Percentiles rank a stretch among this genome's conserved stretches.
Evolutionary conservation across 2,113 vertebrate species (phyloP).

Genomic region (Oenanthe oenanthe): DNA sequence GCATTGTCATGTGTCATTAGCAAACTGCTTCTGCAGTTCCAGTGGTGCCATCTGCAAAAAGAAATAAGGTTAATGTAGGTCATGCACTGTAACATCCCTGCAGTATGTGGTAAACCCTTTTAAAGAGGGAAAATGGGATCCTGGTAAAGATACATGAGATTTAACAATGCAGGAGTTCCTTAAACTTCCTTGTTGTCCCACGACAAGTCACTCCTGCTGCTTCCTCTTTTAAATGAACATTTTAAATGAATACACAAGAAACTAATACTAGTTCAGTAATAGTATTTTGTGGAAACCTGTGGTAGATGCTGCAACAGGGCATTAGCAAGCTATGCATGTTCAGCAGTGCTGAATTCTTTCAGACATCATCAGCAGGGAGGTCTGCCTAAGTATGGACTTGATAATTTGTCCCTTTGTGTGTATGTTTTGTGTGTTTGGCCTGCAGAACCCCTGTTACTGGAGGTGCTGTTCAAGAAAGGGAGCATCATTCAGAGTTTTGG

Average conservation of each 20-base stretch:
- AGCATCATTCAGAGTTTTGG: background rate
- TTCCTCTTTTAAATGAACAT: background rate
- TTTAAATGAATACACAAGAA: constrained; percentile 37
- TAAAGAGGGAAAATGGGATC: background rate
- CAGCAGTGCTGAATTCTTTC: constrained; percentile 11
- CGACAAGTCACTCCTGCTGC: background rate
- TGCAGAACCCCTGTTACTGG: background rate
- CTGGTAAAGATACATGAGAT: background rate
- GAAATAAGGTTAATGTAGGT: background rate
- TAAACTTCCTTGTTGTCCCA: background rate
- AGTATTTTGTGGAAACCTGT: constrained; percentile 20
- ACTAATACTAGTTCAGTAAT: constrained; percentile 44
- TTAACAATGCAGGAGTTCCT: background rate
- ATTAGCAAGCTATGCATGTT: constrained; percentile 26
- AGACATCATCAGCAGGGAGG: background rate
- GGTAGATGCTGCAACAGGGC: background rate
- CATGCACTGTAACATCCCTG: background rate
- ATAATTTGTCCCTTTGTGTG: constrained; percentile 18
- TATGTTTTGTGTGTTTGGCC: background rate
- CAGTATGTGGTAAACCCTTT: background rate
- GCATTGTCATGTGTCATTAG: background rate
- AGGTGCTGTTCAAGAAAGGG: background rate
- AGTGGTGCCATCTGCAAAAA: background rate
- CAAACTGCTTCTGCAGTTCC: background rate
- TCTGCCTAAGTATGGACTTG: background rate